A percentile compares a stretch with the other conserved stretches of the same genome.
These are phyloP conservation scores for Burhinus oedicnemus DNA, from an alignment of 2,113 vertebrate species.

Conservation along the genomic window DNA sequence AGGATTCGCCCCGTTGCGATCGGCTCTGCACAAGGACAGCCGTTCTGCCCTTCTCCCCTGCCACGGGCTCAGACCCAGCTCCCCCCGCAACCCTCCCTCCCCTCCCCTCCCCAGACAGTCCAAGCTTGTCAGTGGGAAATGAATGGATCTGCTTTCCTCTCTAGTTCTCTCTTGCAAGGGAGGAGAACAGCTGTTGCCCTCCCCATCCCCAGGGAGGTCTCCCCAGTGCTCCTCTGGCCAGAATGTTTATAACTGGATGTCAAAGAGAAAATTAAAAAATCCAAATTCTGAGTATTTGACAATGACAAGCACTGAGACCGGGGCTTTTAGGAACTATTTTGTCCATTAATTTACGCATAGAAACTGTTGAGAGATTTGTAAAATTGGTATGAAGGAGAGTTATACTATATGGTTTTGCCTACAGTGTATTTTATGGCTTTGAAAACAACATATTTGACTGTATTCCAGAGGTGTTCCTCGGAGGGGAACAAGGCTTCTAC, in stretches of 20 bases:
- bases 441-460: neutral
- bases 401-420: neutral
- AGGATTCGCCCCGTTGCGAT: accelerated
- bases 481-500: neutral
- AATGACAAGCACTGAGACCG: neutral
- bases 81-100: neutral
- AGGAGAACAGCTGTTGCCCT: slow-evolving; percentile 23
- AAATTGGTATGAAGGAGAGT: neutral
- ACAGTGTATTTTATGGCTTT: neutral
- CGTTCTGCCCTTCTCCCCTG: neutral
- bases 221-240: neutral
- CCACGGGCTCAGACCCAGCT: accelerated
- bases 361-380: neutral
- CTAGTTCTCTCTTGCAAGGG: neutral
- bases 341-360: neutral
- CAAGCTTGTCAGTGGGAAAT: neutral
- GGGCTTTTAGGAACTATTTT: neutral
- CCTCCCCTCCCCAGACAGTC: neutral
- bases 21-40: neutral
- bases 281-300: neutral
- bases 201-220: neutral
- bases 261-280: neutral
- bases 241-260: neutral
- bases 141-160: neutral
- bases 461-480: neutral